Evolutionary conservation across 2,888 invertebrate genomes (phyloP).

Genomic region (Piscicola geometra): DNA sequence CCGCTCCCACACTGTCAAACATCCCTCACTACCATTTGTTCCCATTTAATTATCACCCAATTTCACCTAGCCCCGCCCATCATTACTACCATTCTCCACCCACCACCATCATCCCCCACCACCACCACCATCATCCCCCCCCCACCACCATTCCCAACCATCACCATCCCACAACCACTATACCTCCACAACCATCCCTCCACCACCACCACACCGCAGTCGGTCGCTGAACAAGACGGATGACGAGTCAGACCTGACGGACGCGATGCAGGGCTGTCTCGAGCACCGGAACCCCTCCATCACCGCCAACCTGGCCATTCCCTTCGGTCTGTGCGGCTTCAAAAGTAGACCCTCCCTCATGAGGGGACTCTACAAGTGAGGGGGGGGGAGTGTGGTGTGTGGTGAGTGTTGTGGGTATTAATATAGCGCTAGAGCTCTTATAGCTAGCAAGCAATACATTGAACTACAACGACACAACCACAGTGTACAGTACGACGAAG

Average conservation of each 20-base stretch:
- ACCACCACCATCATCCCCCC: not conserved
- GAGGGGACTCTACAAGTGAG: constrained; percentile 20
- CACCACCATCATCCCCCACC: no score
- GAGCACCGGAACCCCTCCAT: constrained; percentile 27
- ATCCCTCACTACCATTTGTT: no score
- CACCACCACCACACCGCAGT: constrained; percentile 9
- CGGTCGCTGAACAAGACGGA: constrained; percentile 15
- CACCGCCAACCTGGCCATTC: constrained; percentile 24
- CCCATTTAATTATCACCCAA: no score
- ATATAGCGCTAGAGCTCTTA: not conserved
- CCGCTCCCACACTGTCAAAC: no score
- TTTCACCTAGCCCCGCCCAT: no score
- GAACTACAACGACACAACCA: not conserved
- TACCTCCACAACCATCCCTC: not conserved
- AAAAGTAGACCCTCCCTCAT: constrained; percentile 27
- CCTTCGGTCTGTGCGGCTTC: constrained; percentile 27
- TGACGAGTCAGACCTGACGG: not conserved
- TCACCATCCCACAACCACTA: no score
- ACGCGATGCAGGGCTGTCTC: not conserved
- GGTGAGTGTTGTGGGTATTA: not conserved
- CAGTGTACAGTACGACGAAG: constrained; percentile 61
- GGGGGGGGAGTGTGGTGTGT: not conserved
- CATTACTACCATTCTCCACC: no score
- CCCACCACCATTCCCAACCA: not conserved
- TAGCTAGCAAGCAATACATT: no score